Evolutionary conservation across 2,797 vertebrate species (phyloP).

Genomic region (Sebastes steindachneri): DNA sequence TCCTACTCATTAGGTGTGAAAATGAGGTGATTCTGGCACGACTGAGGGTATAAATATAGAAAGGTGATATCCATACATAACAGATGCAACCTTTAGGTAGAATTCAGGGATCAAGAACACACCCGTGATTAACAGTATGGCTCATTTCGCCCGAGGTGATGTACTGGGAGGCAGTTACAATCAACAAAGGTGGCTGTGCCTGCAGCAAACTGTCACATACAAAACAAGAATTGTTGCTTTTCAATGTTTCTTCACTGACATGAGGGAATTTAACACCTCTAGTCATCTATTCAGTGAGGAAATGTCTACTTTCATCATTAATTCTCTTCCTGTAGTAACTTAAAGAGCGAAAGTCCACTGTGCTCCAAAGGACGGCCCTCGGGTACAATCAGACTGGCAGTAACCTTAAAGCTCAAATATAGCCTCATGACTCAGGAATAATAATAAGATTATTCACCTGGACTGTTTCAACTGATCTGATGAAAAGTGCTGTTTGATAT

Average conservation of each 20-base stretch:
- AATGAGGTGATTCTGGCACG: constrained; percentile 72
- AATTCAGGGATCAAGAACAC: constrained; percentile 43
- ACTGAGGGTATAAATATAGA: constrained; percentile 72
- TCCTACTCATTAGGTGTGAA: constrained; percentile 80
- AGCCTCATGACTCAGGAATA: constrained; percentile 2
- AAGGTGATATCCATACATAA: constrained; percentile 78
- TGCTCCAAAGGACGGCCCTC: background rate
- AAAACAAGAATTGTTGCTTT: background rate
- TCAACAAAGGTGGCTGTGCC: constrained; percentile 25
- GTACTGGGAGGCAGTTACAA: constrained; percentile 16
- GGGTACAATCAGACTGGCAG: constrained; percentile 19
- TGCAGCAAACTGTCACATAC: constrained; percentile 28
- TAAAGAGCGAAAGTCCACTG: background rate
- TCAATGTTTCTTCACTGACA: constrained; percentile 4
- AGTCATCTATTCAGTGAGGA: constrained; percentile 6
- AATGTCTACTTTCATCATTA: constrained; percentile 4
- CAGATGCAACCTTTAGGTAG: constrained; percentile 66
- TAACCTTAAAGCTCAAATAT: constrained; percentile 14
- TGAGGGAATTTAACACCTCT: background rate
- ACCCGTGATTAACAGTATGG: constrained; percentile 23
- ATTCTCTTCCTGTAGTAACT: constrained; percentile 21
- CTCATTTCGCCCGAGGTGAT: constrained; percentile 38
- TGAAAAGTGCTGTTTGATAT: background rate
- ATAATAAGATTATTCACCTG: constrained; percentile 10
- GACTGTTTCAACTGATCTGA: background rate